Evolutionary conservation across 2,888 invertebrate species (phyloP), one percentile per base, ranked within the genome.

Genomic region (Drosophila hamatofila): DNA sequence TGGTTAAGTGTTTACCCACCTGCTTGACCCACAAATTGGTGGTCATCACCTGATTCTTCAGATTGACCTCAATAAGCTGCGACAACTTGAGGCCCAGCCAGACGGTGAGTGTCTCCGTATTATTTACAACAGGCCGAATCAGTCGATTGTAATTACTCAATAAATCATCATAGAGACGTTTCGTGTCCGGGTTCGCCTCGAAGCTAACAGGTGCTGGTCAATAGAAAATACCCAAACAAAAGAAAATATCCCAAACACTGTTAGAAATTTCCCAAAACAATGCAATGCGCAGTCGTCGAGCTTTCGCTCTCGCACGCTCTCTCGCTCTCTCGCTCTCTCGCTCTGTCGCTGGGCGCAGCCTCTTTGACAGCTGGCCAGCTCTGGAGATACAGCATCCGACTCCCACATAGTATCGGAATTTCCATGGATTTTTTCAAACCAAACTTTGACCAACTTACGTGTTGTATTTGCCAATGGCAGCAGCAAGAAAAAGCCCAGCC

Each of bases 81-180:
- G 97, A 97, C 72, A 98, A 93, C 92, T 97, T 97, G 64, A 99
- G 94, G 0, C 98, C 97, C 64, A 99, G 94, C 94, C 96, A 95
- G 54, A 99, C 98, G 0, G 97, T 97, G 55, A 99, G 94, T 23
- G 97, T 98, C 92, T 98, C 98, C 2, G 96, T 96, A 90, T 98
- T 97, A 92, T 98, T 98, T 35, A 96, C 96, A 51, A 98, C 98
- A 0, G 99, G 99, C 63, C 99, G 94, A 73, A 98, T 98, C 59
- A 99, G 94, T 49, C 98, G 95, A 93, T 99, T 99, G 93, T 99
- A 99, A 93, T 98, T 98, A 90, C 97, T 97, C 54, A 99, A 95
- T 58, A 99, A 94, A 92, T 99, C 98, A 92, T 99, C 98, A 92
- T 98, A 99, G 0, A 99, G 95, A 27, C 99, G 94, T 92, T 98